Conservation (phyloP, 2,113 vertebrate species). For the Daboia siamensis region DNA sequence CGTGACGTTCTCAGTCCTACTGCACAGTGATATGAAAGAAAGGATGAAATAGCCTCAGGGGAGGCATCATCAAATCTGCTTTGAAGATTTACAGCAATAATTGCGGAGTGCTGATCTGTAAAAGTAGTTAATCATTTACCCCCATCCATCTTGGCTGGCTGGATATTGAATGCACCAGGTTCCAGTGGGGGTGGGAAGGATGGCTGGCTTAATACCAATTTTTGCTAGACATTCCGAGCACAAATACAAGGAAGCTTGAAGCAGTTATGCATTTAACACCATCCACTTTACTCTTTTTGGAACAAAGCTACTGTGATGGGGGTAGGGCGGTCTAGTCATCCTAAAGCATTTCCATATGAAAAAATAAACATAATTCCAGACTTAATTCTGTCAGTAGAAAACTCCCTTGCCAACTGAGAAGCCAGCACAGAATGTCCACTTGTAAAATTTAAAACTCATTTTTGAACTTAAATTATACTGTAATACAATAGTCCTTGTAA, state of each 20-base stretch:
- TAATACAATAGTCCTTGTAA: neutral
- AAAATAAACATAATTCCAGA: neutral
- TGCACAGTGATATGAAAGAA: accelerated
- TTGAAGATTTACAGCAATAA: slow-evolving; percentile 23
- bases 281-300: neutral
- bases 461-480: neutral
- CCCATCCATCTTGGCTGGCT: neutral
- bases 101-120: slow-evolving; percentile 56
- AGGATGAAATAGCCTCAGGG: neutral
- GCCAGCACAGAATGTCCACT: neutral
- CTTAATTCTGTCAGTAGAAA: neutral
- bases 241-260: neutral
- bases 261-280: neutral
- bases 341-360: neutral
- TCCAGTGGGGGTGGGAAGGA: neutral
- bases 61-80: slow-evolving; percentile 17
- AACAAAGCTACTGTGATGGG: neutral
- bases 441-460: neutral
- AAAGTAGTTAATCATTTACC: slow-evolving; percentile 45
- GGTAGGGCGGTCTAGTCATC: neutral
- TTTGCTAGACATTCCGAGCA: neutral
- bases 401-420: neutral
- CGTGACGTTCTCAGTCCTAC: slow-evolving; percentile 9
- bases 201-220: neutral
- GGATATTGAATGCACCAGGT: neutral